Conservation (phyloP, 2,888 invertebrate species). For the Lasioglossum leucozonium region DNA sequence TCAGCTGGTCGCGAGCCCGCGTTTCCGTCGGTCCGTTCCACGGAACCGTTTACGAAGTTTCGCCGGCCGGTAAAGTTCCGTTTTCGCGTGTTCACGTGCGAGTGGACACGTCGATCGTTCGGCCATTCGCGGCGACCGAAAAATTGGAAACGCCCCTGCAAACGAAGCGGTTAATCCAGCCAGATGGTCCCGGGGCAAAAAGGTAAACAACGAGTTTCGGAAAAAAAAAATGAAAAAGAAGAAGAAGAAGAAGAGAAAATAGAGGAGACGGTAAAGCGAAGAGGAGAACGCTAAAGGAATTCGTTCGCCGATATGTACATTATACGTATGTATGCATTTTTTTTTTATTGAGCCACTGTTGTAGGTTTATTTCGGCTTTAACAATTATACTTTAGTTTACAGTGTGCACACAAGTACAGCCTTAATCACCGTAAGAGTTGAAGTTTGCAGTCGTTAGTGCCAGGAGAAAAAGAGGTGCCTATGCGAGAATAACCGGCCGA, state of each 20-base stretch:
- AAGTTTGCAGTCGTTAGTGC: too few relatives aligned
- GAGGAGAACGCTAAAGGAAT: neutral
- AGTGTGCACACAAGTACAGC: too few relatives aligned
- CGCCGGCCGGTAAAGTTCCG: neutral
- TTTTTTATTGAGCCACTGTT: too few relatives aligned
- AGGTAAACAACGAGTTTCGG: conserved; percentile 4
- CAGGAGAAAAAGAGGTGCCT: too few relatives aligned
- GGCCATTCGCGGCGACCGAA: conserved; percentile 3
- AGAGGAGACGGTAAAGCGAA: neutral
- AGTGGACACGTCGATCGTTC: neutral
- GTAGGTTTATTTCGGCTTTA: too few relatives aligned
- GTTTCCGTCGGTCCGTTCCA: neutral
- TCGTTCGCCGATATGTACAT: conserved; percentile 16
- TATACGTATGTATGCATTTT: neutral
- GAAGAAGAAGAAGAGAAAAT: conserved; percentile 7
- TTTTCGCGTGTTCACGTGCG: neutral
- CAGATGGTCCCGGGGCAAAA: conserved; percentile 50
- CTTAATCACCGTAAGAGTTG: too few relatives aligned
- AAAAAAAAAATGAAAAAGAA: too few relatives aligned
- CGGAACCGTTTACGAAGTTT: neutral
- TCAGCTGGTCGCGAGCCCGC: too few relatives aligned
- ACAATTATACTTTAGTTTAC: too few relatives aligned
- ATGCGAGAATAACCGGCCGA: too few relatives aligned
- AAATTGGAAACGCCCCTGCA: conserved; percentile 13
- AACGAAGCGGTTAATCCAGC: conserved; percentile 55